Percentiles rank a stretch among this genome's conserved stretches.
Conservation (phyloP, 2,888 invertebrate species). For the Acrobasis suavella region DNA sequence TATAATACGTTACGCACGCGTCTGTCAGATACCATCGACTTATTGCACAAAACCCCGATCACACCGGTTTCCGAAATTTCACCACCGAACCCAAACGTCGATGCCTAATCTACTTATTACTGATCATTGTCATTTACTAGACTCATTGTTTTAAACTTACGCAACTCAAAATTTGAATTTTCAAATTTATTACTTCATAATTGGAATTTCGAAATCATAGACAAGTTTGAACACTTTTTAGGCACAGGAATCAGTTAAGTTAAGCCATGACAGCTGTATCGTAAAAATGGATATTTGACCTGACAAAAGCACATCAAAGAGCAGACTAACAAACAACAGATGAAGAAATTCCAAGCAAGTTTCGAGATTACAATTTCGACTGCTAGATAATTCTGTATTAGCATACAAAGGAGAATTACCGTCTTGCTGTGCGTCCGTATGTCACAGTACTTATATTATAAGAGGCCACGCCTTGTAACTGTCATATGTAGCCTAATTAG, state of each 20-base stretch:
- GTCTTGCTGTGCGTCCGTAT: slow-evolving; percentile 70
- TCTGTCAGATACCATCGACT: slow-evolving; percentile 31
- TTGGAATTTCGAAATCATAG: slow-evolving; percentile 30
- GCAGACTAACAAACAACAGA: slow-evolving; percentile 60
- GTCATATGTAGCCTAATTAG: slow-evolving; percentile 80
- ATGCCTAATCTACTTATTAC: slow-evolving; percentile 22
- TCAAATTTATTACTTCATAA: slow-evolving; percentile 21
- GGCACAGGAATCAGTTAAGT: neutral
- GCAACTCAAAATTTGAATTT: slow-evolving; percentile 24
- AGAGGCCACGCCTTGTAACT: slow-evolving; percentile 77
- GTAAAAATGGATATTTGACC: slow-evolving; percentile 30
- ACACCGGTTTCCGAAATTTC: slow-evolving; percentile 29
- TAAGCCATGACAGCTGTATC: slow-evolving; percentile 14
- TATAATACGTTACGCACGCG: slow-evolving; percentile 31
- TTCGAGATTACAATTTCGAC: slow-evolving; percentile 80
- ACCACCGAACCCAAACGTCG: slow-evolving; percentile 18
- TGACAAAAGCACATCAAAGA: slow-evolving; percentile 48
- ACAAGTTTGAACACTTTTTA: slow-evolving; percentile 23
- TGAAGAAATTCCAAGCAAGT: slow-evolving; percentile 80
- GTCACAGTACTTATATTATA: slow-evolving; percentile 67
- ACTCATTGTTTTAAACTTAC: slow-evolving; percentile 7
- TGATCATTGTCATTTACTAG: slow-evolving; percentile 17
- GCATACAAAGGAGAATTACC: slow-evolving; percentile 82
- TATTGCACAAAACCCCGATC: slow-evolving; percentile 26
- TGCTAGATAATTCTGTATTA: slow-evolving; percentile 80